Percentiles rank a stretch among this genome's conserved stretches.
Evolutionary conservation across 2,888 invertebrate genomes (phyloP).

Genomic region (Cephus pygmeus): DNA sequence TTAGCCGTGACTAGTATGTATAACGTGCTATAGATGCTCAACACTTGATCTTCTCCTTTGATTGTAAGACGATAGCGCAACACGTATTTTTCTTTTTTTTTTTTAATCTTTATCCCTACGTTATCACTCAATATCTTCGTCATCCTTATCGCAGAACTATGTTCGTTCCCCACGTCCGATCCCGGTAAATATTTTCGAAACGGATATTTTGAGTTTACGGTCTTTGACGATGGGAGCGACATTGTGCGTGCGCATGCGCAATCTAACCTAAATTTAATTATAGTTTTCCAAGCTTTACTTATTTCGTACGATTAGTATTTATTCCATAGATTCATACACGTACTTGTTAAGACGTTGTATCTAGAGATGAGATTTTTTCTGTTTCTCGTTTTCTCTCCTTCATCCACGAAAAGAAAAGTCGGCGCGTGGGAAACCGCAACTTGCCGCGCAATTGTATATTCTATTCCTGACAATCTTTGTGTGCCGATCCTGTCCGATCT

Average conservation of each 20-base stretch:
- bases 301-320: neutral
- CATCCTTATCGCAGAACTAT: neutral
- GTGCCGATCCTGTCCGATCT: neutral
- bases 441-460: neutral
- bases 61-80: too few relatives aligned
- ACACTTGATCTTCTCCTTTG: neutral
- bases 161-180: neutral
- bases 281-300: constrained; percentile 4
- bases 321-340: neutral
- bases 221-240: neutral
- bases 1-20: neutral
- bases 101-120: neutral
- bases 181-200: neutral
- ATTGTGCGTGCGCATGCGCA: neutral
- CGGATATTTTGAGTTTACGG: neutral
- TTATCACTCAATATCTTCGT: neutral
- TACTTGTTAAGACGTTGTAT: neutral
- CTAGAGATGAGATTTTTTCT: neutral
- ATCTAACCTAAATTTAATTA: neutral
- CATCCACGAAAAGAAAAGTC: neutral
- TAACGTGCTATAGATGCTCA: neutral
- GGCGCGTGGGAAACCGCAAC: neutral
- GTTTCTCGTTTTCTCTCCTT: neutral
- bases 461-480: neutral
- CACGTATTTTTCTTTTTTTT: too few relatives aligned